Evolutionary conservation across 2,797 vertebrate species (phyloP), one percentile per base, ranked within the genome.

Genomic region (Poecilia wingei): DNA sequence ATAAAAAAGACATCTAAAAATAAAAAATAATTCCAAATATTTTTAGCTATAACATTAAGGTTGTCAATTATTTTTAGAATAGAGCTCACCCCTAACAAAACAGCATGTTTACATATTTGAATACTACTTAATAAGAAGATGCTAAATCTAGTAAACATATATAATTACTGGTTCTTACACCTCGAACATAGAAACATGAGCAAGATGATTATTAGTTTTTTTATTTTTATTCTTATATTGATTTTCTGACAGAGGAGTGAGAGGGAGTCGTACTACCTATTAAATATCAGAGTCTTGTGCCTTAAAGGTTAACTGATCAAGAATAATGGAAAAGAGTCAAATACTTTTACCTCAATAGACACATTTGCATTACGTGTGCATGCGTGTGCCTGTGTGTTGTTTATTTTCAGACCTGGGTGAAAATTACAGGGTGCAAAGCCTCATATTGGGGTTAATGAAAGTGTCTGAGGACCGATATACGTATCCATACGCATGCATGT

Each of bases 301-400:
- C 86, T 89, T 93, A 94, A 95, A 94, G 93, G 92, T 94, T 93
- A 95, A 92, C 89, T 88, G 88, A 93, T 91, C 92, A 93, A 88
- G 87, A 76, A 89, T 88, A 92, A 90, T 91, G 89, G 91, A 84
- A 87, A 80, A 82, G 80, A 91, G 85, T 87, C 87, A 89, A 77
- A 81, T 85, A 72, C 72, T 80, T 86, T 82, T 28, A 84, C 6
- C 72, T 76, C 75, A 57, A 39, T 28, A 22, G 36, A 51, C 61
- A 82, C 28, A 55, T 20, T 79, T 82, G 76, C 70, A 80, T 85
- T 64, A 76, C 61, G 70, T 73, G 78, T 46, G 1, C 18, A 33
- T 71, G 71, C 49, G 14, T 36, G 49, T 75, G 49, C 64, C 31
- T 76, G 43, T 13, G 8, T 28, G 18, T 13, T 9, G 28, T 22